Percentiles rank a stretch among this genome's conserved stretches.
Conservation (phyloP, 2,797 vertebrate genomes). For the Pangasius larnaudii region DNA sequence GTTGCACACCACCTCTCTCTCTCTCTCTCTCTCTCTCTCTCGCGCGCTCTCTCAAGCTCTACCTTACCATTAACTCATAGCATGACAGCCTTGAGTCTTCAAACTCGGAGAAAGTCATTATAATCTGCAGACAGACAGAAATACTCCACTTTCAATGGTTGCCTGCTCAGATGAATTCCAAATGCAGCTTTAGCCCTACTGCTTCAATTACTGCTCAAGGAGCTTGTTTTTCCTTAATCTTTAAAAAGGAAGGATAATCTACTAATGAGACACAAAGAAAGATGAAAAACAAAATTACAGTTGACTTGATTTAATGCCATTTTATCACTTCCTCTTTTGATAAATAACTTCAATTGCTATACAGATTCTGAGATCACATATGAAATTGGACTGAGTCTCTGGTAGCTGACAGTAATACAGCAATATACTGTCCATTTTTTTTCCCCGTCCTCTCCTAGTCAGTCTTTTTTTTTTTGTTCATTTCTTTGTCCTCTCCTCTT, state of each 20-base stretch:
- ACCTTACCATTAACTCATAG: constrained; percentile 24
- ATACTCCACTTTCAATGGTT: neutral
- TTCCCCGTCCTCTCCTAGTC: neutral
- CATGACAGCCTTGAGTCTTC: constrained; percentile 24
- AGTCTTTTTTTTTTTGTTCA: neutral
- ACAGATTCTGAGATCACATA: constrained; percentile 12
- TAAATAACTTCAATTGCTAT: neutral
- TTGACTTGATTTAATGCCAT: neutral
- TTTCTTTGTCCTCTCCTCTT: neutral
- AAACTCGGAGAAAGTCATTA: neutral
- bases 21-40: constrained; percentile 21
- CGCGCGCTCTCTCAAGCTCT: constrained; percentile 9
- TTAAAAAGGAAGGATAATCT: constrained; percentile 1
- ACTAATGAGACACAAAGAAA: neutral
- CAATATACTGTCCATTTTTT: neutral
- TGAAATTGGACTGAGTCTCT: neutral
- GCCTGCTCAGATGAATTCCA: constrained; percentile 3
- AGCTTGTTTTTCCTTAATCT: neutral
- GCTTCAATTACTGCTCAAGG: neutral
- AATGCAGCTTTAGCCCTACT: constrained; percentile 15
- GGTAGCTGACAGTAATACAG: neutral
- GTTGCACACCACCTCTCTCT: constrained; percentile 7
- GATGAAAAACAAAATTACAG: constrained; percentile 10
- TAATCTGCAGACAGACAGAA: constrained; percentile 15
- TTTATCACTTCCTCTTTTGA: constrained; percentile 23